Conservation (phyloP, 2,113 vertebrate genomes). For the Macquaria ambigua region DNA sequence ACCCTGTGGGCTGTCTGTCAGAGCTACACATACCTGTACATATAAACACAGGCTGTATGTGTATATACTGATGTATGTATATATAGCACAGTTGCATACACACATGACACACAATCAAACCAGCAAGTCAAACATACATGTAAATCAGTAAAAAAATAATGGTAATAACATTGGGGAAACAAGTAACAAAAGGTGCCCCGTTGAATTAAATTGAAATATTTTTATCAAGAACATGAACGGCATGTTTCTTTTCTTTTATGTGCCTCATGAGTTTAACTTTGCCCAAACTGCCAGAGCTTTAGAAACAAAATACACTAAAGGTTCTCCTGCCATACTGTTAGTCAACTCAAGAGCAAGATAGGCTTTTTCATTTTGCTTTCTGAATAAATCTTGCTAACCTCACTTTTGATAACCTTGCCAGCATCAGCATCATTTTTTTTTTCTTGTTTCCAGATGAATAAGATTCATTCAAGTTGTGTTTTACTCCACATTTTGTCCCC, state of each 20-base stretch:
- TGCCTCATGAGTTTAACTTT: neutral
- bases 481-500: neutral
- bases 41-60: neutral
- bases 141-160: neutral
- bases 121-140: neutral
- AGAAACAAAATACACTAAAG: neutral
- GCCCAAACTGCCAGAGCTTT: neutral
- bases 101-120: neutral
- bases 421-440: neutral
- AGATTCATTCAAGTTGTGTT: neutral
- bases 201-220: neutral
- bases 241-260: neutral
- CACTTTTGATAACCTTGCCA: neutral
- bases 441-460: conserved; percentile 1
- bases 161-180: neutral
- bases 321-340: neutral
- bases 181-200: neutral
- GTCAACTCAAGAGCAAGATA: neutral
- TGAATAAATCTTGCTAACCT: neutral
- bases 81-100: neutral
- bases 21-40: conserved; percentile 21
- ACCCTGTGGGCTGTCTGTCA: conserved; percentile 37
- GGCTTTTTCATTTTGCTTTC: neutral
- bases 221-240: neutral
- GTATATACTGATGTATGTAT: conserved; percentile 7